Percentiles rank a stretch among this genome's conserved stretches.
phyloP scores from a whole-genome alignment of 1,140 invertebrate species.

The Eciton burchellii region DNA sequence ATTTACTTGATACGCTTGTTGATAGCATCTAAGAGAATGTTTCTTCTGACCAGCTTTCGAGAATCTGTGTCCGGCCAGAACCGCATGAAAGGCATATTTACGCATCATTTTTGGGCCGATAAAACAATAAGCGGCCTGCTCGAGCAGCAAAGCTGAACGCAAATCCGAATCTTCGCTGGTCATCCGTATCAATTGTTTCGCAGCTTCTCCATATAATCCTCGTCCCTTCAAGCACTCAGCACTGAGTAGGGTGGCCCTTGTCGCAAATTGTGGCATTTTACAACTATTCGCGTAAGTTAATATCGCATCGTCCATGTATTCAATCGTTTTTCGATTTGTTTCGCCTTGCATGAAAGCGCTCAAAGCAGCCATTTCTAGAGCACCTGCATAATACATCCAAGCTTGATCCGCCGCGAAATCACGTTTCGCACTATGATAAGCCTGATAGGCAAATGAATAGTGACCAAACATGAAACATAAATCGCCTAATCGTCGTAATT shows the following conservation, averaged over 20 bases:
- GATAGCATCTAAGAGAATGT: conserved; percentile 96
- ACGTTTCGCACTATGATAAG: conserved; percentile 97
- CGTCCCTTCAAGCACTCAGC: conserved; percentile 93
- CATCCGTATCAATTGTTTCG: conserved; percentile 96
- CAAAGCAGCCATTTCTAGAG: conserved; percentile 97
- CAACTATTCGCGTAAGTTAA: conserved; percentile 95
- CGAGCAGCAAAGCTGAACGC: conserved; percentile 95
- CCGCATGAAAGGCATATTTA: conserved; percentile 99
- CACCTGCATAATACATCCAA: conserved; percentile 98
- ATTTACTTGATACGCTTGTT: conserved; percentile 94
- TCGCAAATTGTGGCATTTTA: conserved; percentile 95
- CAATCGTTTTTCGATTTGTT: conserved; percentile 90
- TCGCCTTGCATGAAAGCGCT: conserved; percentile 96
- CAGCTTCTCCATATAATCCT: conserved; percentile 94
- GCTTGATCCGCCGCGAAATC: conserved; percentile 98
- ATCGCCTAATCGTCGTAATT: conserved; percentile 96
- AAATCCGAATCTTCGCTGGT: conserved; percentile 97
- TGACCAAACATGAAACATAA: conserved; percentile 98
- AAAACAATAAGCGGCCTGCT: conserved; percentile 98
- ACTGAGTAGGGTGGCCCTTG: conserved; percentile 94
- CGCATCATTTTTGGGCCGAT: conserved; percentile 92
- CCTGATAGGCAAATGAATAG: conserved; percentile 96
- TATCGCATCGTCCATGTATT: conserved; percentile 98
- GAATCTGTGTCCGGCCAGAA: conserved; percentile 96
- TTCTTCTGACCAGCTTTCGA: conserved; percentile 96